Percentiles rank a stretch among this genome's conserved stretches.
Conservation (phyloP, 2,888 invertebrate species). For the Omphaloscelis lunosa region DNA sequence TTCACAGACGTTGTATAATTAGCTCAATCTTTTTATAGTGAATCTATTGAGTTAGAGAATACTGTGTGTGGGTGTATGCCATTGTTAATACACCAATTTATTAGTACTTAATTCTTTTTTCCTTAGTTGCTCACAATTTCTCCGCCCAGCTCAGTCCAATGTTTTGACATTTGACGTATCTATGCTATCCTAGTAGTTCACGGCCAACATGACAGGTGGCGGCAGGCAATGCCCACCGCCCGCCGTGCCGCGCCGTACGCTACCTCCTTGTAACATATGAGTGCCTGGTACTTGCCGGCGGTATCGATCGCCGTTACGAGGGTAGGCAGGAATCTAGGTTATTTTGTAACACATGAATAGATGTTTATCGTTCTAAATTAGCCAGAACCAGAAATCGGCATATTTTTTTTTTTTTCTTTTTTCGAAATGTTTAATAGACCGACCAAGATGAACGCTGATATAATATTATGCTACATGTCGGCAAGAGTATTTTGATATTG, state of each 20-base stretch:
- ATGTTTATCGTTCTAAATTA: background rate
- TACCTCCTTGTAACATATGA: conserved; percentile 35
- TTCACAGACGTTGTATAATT: conserved; percentile 6
- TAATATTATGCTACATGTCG: too few relatives aligned
- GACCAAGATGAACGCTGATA: background rate
- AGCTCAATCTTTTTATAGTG: background rate
- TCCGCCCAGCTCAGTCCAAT: conserved; percentile 6
- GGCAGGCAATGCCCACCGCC: conserved; percentile 41
- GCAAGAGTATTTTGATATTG: background rate
- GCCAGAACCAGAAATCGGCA: background rate
- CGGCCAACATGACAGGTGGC: conserved; percentile 56
- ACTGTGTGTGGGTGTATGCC: too few relatives aligned
- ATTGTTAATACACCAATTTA: background rate
- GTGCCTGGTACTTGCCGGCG: conserved; percentile 54
- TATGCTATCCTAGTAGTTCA: conserved; percentile 56
- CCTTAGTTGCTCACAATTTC: background rate
- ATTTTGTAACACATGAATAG: background rate
- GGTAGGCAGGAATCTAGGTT: conserved; percentile 36
- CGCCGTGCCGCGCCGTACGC: too few relatives aligned
- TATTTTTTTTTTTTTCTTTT: background rate
- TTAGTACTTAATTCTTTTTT: background rate
- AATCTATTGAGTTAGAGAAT: background rate
- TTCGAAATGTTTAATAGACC: accelerated
- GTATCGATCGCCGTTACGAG: conserved; percentile 47
- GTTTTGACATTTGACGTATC: conserved; percentile 47